Conservation (phyloP, 2,888 invertebrate species). For the Heliconius hortense region DNA sequence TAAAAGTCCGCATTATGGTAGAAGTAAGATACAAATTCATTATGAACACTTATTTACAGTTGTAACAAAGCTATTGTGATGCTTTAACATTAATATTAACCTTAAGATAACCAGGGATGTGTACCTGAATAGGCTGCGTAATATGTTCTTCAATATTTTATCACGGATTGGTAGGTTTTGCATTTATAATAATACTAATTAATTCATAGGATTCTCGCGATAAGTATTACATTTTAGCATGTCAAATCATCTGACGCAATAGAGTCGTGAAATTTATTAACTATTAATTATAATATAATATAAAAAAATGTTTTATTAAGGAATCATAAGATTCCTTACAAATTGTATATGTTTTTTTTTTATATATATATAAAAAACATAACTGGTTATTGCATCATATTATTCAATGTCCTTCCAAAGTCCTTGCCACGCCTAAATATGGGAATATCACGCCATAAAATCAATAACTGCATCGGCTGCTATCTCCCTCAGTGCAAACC, state of each 20-base stretch:
- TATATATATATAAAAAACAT: neutral
- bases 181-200: too few relatives aligned
- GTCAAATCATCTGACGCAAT: too few relatives aligned
- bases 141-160: neutral
- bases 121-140: neutral
- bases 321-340: neutral
- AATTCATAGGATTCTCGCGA: too few relatives aligned
- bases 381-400: neutral
- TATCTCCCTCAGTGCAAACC: slow-evolving; percentile 9
- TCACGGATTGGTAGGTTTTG: neutral
- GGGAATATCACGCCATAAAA: slow-evolving; percentile 17
- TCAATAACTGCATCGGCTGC: slow-evolving; percentile 22
- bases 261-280: neutral
- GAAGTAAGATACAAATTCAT: too few relatives aligned
- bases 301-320: too few relatives aligned
- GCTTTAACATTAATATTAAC: too few relatives aligned
- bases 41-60: too few relatives aligned
- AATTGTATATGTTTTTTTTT: neutral
- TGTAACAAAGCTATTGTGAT: too few relatives aligned
- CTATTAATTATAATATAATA: neutral
- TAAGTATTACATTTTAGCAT: too few relatives aligned
- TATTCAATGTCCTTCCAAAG: slow-evolving; percentile 9
- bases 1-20: too few relatives aligned
- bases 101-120: too few relatives aligned
- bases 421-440: slow-evolving; percentile 16